Evolutionary conservation across 2,797 vertebrate species (phyloP).

Genomic region (Peromyscus aztecus): DNA sequence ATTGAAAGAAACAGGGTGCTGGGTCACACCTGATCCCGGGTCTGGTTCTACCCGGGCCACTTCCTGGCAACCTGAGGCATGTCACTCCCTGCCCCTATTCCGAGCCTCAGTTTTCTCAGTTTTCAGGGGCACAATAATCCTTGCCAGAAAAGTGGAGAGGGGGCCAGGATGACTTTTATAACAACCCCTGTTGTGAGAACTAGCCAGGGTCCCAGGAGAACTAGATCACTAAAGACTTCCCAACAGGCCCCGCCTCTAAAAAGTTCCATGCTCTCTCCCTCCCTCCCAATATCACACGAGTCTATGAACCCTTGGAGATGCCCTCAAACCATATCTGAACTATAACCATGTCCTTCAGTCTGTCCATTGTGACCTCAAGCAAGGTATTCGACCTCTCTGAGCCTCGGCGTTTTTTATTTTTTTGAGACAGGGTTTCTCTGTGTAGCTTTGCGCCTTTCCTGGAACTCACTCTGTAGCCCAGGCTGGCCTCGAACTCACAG

Average conservation of each 20-base stretch:
- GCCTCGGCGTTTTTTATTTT: background rate
- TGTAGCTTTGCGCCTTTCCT: too few species aligned
- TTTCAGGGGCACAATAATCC: background rate
- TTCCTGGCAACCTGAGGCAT: background rate
- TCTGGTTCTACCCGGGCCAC: background rate
- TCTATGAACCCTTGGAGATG: background rate
- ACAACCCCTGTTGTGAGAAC: background rate
- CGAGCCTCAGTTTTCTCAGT: background rate
- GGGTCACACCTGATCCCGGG: background rate
- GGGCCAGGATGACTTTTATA: background rate
- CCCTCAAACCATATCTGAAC: background rate
- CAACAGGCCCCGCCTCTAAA: background rate
- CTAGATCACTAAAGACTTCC: background rate
- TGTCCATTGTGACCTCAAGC: conserved; percentile 20
- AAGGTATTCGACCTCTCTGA: background rate
- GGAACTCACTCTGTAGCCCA: too few species aligned
- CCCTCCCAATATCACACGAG: background rate
- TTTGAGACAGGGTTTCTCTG: too few species aligned
- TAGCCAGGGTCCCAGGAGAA: background rate
- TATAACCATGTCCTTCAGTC: background rate
- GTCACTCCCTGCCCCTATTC: background rate
- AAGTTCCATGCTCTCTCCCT: background rate
- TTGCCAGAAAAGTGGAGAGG: background rate
- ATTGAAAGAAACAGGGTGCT: background rate
- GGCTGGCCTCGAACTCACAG: too few species aligned